These are phyloP conservation scores for Epizoanthus ramosus DNA, from an alignment of 92 coral and sea anemone species.

Conservation along the genomic window DNA sequence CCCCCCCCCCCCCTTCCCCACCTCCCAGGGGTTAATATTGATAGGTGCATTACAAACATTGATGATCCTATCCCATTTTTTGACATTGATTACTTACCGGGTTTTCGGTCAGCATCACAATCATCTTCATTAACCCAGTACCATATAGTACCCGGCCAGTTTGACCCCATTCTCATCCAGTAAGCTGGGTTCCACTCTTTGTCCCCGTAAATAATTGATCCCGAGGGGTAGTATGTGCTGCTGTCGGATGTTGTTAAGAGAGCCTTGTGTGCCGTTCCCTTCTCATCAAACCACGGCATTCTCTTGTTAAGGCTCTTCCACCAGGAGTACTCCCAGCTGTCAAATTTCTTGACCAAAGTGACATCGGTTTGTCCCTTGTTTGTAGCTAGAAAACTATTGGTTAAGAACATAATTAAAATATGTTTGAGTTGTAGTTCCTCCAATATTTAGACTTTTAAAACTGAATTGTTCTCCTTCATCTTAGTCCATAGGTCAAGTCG, in stretches of 20 bases:
- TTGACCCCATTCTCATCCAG: no score
- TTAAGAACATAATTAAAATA: no score
- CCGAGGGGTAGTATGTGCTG: constrained; percentile 63
- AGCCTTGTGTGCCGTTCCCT: constrained; percentile 46
- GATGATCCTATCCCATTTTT: no score
- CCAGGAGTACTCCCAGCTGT: constrained; percentile 65
- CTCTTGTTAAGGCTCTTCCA: constrained; percentile 51
- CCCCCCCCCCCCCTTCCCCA: no score
- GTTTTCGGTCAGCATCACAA: constrained; percentile 64
- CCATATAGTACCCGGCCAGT: no score
- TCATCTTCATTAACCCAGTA: constrained; percentile 69
- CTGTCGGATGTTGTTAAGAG: constrained; percentile 7
- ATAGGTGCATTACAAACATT: no score
- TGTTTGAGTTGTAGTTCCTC: no score
- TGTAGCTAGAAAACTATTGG: constrained; percentile 43
- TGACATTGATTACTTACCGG: constrained; percentile 52
- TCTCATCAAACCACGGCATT: constrained; percentile 70
- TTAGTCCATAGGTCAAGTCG: no score
- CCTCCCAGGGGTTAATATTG: no score
- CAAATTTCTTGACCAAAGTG: constrained; percentile 49
- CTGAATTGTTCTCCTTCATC: no score
- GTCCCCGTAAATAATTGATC: constrained; percentile 70
- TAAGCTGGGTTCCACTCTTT: constrained; percentile 51
- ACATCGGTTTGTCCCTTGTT: constrained; percentile 59
- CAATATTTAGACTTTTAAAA: no score